Base-by-base conservation (phyloP, 1,140 invertebrate species). In the Eciton burchellii region DNA sequence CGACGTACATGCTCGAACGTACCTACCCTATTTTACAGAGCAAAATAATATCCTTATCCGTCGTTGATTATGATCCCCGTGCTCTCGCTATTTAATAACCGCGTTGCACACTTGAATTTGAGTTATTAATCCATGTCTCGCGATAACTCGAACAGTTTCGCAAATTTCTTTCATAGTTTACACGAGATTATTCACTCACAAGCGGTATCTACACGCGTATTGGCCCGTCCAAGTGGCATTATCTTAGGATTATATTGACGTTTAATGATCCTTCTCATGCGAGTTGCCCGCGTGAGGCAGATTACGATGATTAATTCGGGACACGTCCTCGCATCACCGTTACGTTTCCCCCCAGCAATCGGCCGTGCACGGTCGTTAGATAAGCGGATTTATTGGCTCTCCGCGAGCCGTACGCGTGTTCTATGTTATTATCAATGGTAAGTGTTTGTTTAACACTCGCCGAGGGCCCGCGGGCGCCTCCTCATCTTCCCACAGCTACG, bases 391-490 rank as follows among this genome's bases (percentile, higher is more conserved):
- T 89, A 90, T 89, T 57, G 26, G 54, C 54, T 73, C 81, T 71
- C 81, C 65, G 79, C 82, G 82, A 90, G 79, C 41, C 62, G 62
- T 68, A 63, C 66, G 56, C 54, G 60, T 70, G 70, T 84, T 59
- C 81, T 71, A 66, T 85, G 84, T 90, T 87, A 89, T 89, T 90
- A 91, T 85, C 82, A 83, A 85, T 86, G 83, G 57, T 84, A 86
- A 90, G 87, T 88, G 87, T 90, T 90, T 91, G 87, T 90, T 90
- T 87, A 88, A 89, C 88, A 82, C 89, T 89, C 89, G 68, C 45
- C 74, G 65, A 54, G 35, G 71, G 19, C 47, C 43, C 21, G 54
- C 83, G 59, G 29, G 72, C 45, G 65, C 63, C 84, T 88, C 54
- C 81, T 77, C 57, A 77, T 82, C 60, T 79, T 82, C 76, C 54